Percentiles rank a stretch among this genome's conserved stretches.
These are phyloP conservation scores for Euura lappo DNA, from an alignment of 1,140 invertebrate species.

Conservation along the genomic window DNA sequence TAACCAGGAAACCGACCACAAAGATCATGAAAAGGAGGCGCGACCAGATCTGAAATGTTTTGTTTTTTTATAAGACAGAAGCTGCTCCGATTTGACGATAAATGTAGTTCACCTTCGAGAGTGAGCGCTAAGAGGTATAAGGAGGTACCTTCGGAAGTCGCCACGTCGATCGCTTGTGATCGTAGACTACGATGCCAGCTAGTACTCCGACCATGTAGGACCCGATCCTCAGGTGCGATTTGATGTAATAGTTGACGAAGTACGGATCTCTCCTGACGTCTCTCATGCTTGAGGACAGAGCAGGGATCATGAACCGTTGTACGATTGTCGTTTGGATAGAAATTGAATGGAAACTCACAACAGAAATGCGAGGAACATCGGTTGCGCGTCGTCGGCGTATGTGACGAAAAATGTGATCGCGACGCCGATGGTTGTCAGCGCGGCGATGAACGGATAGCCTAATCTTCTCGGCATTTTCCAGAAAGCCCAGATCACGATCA, in stretches of 20 bases:
- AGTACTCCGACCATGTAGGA: slow-evolving; percentile 46
- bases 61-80: background rate
- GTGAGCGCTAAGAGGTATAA: too few relatives aligned
- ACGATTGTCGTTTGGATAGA: background rate
- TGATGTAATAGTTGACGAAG: slow-evolving; percentile 44
- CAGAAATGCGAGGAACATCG: slow-evolving; percentile 31
- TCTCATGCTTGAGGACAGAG: slow-evolving; percentile 26
- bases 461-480: slow-evolving; percentile 47
- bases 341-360: slow-evolving; percentile 33
- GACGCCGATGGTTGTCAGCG: slow-evolving; percentile 26
- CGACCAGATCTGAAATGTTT: slow-evolving; percentile 32
- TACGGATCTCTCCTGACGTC: slow-evolving; percentile 34
- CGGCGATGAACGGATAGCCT: slow-evolving; percentile 35
- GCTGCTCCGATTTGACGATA: too few relatives aligned
- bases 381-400: slow-evolving; percentile 30
- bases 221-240: slow-evolving; percentile 42
- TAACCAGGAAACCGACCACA: slow-evolving; percentile 26
- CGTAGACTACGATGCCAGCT: slow-evolving; percentile 43
- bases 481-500: slow-evolving; percentile 56
- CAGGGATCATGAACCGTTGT: background rate
- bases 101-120: too few relatives aligned
- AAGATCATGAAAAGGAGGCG: slow-evolving; percentile 35
- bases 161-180: slow-evolving; percentile 40
- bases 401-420: slow-evolving; percentile 33
- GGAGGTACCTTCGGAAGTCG: slow-evolving; percentile 40